Evolutionary conservation across 2,888 invertebrate genomes (phyloP), one percentile per base, ranked within the genome.

Genomic region (Habroteleia sp.): DNA sequence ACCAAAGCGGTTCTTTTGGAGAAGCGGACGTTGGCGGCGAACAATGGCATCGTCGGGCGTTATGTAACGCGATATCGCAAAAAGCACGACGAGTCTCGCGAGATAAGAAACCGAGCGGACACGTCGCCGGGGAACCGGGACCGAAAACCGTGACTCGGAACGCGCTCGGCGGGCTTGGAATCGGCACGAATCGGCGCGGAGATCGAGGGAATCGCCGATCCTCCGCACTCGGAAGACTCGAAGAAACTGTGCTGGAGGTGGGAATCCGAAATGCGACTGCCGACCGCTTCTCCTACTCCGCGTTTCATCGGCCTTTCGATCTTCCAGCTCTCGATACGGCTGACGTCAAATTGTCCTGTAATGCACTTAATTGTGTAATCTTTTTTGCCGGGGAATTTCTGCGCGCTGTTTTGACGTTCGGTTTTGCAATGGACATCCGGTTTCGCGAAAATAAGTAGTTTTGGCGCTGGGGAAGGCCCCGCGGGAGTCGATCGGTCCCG

Each of bases 91-190:
- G 20, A 23, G n/a, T n/a, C n/a, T n/a, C 42, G 27, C 27, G 44
- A 33, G 71, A 71, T 71, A 71, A 71, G 69, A 48, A 54, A 58
- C 41, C 25, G 5, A 27, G 14, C 41, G 54, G 54, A 68, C 42
- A 63, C 56, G 48, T 41, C 8, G 44, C 31, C 58, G 74, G 77
- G 60, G 72, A 80, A 80, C 79, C 81, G 77, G 77, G 52, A n/a
- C n/a, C n/a, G n/a, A n/a, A n/a, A n/a, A n/a, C n/a, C n/a, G n/a
- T n/a, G n/a, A n/a, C n/a, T n/a, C n/a, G n/a, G n/a, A n/a, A n/a
- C n/a, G n/a, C n/a, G n/a, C n/a, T n/a, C n/a, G n/a, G n/a, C n/a
- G n/a, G n/a, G n/a, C n/a, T n/a, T n/a, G n/a, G n/a, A n/a, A n/a
- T n/a, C n/a, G n/a, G n/a, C n/a, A n/a, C n/a, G n/a, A n/a, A 44